These are phyloP conservation scores for Torymus auratus DNA, from an alignment of 2,888 invertebrate genomes.

Conservation along the genomic window DNA sequence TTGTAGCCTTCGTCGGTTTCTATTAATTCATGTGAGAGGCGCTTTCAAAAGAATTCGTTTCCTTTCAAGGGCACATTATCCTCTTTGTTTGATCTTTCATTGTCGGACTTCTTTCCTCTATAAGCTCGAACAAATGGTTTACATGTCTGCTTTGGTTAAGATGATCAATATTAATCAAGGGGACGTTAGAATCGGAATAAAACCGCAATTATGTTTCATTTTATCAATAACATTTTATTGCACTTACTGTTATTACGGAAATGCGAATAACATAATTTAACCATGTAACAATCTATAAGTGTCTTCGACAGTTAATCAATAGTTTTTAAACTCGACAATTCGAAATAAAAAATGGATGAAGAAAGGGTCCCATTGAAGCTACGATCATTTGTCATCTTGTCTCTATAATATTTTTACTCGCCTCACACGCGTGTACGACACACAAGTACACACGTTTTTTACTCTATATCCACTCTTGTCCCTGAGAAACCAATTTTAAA, in stretches of 20 bases:
- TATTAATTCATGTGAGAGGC: slow-evolving; percentile 27
- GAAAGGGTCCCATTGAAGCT: not conserved
- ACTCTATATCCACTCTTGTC: too few relatives aligned
- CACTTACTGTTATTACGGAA: too few relatives aligned
- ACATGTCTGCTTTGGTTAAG: too few relatives aligned
- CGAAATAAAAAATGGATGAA: not conserved
- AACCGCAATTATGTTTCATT: too few relatives aligned
- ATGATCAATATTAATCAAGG: too few relatives aligned
- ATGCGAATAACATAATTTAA: too few relatives aligned
- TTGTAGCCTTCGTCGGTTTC: slow-evolving; percentile 28
- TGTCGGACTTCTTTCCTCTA: not conserved
- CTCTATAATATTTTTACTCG: slow-evolving; percentile 5
- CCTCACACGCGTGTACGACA: too few relatives aligned
- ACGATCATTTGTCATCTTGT: slow-evolving; percentile 46
- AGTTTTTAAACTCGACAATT: slow-evolving; percentile 13
- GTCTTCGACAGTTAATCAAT: slow-evolving; percentile 20
- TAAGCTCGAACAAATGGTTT: too few relatives aligned
- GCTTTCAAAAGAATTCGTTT: slow-evolving; percentile 9
- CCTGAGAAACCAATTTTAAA: too few relatives aligned
- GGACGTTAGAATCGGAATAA: too few relatives aligned
- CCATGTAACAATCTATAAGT: not conserved
- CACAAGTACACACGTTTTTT: too few relatives aligned
- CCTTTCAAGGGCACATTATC: not conserved
- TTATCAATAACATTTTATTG: too few relatives aligned
- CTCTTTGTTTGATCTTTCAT: not conserved